Conservation (phyloP, 1,140 invertebrate genomes). For the Cydia strobilella region DNA sequence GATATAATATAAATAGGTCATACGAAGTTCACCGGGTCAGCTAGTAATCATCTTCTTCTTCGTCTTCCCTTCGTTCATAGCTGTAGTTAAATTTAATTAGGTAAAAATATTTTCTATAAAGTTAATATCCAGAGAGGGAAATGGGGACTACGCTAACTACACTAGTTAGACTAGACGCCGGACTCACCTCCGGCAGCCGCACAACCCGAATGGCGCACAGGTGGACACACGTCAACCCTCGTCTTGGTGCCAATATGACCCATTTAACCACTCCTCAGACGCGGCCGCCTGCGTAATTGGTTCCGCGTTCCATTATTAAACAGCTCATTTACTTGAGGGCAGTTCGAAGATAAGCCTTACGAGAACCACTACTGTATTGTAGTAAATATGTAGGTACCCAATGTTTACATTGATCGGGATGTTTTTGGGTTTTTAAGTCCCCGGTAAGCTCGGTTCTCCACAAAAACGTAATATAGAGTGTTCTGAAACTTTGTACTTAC, state of each 20-base stretch:
- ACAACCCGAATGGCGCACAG: neutral
- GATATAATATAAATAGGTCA: too few species aligned
- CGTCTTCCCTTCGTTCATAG: too few species aligned
- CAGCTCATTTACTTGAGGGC: conserved; percentile 35
- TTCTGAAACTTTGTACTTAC: too few species aligned
- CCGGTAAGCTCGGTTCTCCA: too few species aligned
- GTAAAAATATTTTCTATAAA: too few species aligned
- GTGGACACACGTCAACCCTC: conserved; percentile 51
- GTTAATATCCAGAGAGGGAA: too few species aligned
- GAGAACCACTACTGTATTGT: too few species aligned
- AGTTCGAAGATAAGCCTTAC: conserved; percentile 21
- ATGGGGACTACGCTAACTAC: neutral
- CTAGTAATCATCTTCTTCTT: too few species aligned
- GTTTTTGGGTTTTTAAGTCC: too few species aligned
- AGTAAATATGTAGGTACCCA: neutral
- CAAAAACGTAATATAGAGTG: too few species aligned
- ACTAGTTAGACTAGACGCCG: neutral
- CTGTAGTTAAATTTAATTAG: too few species aligned
- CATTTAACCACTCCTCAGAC: conserved; percentile 33
- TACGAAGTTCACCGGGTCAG: too few species aligned
- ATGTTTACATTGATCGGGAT: neutral
- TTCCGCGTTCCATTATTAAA: conserved; percentile 35
- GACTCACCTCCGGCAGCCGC: neutral
- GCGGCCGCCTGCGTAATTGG: conserved; percentile 34
- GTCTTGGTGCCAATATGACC: conserved; percentile 41